Conservation (phyloP, 2,888 invertebrate species). For the Sipunculus nudus region DNA sequence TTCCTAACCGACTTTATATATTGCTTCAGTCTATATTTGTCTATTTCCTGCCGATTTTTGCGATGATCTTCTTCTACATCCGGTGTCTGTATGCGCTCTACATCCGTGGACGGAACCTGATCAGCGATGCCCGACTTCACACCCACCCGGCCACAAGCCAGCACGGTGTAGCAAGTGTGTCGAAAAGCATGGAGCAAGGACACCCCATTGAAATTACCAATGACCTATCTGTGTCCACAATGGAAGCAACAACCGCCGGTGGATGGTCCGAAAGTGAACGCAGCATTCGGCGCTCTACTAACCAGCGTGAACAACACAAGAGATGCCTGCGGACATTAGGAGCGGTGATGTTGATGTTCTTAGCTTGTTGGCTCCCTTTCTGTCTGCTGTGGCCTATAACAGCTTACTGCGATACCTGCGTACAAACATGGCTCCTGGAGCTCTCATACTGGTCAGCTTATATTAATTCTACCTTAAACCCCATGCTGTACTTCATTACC, state of each 20-base stretch:
- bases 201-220: no score
- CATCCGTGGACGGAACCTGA: not conserved
- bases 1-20: no score
- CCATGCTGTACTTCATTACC: conserved; percentile 24
- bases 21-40: conserved; percentile 5
- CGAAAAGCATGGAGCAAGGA: no score
- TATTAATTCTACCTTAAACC: conserved; percentile 29
- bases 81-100: conserved; percentile 8
- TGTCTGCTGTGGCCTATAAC: conserved; percentile 46
- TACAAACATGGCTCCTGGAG: conserved; percentile 15
- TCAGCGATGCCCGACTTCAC: no score
- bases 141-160: not conserved
- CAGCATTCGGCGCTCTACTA: not conserved
- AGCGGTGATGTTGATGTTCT: conserved; percentile 44
- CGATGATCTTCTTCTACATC: conserved; percentile 24
- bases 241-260: not conserved
- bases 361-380: conserved; percentile 53
- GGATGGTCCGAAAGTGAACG: not conserved
- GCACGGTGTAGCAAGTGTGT: not conserved
- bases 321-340: conserved; percentile 35
- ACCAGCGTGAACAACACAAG: conserved; percentile 12
- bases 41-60: conserved; percentile 16
- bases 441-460: conserved; percentile 33
- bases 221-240: no score
- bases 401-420: conserved; percentile 26